Evolutionary conservation across 2,113 vertebrate species (phyloP).

Genomic region (Natator depressus): DNA sequence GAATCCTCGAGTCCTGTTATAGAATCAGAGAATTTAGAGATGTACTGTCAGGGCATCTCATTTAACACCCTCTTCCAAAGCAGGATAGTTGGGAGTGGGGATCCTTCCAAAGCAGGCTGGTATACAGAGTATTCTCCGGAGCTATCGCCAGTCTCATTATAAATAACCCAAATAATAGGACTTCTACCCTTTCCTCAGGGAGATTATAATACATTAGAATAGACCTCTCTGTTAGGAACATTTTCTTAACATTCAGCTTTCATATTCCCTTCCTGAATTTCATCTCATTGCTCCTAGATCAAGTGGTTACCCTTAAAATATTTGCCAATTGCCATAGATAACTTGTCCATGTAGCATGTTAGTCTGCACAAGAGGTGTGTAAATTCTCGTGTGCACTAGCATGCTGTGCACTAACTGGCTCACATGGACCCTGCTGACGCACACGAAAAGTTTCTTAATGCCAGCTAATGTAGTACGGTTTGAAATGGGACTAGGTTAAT

Average conservation of each 20-base stretch:
- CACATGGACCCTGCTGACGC: too few relatives aligned
- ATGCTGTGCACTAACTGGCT: neutral
- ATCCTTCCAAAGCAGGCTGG: neutral
- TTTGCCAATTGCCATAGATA: neutral
- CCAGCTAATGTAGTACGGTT: too few relatives aligned
- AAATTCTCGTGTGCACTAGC: neutral
- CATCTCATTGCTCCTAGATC: neutral
- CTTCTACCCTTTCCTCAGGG: neutral
- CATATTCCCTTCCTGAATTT: neutral
- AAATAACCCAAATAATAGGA: neutral
- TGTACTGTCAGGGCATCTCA: conserved; percentile 31
- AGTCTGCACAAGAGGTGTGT: neutral
- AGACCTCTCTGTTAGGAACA: neutral
- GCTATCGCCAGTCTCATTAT: neutral
- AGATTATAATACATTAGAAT: neutral
- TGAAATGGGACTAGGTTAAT: too few relatives aligned
- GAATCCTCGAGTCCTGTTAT: neutral
- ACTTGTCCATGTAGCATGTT: neutral
- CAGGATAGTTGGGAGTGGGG: neutral
- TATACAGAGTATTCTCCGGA: too few relatives aligned
- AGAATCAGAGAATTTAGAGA: conserved; percentile 36
- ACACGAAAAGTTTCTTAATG: too few relatives aligned
- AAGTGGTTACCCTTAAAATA: neutral
- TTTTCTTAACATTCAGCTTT: neutral
- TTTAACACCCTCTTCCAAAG: conserved; percentile 34